Base-by-base conservation (phyloP, 1,140 invertebrate species). In the Drosophila elegans region DNA sequence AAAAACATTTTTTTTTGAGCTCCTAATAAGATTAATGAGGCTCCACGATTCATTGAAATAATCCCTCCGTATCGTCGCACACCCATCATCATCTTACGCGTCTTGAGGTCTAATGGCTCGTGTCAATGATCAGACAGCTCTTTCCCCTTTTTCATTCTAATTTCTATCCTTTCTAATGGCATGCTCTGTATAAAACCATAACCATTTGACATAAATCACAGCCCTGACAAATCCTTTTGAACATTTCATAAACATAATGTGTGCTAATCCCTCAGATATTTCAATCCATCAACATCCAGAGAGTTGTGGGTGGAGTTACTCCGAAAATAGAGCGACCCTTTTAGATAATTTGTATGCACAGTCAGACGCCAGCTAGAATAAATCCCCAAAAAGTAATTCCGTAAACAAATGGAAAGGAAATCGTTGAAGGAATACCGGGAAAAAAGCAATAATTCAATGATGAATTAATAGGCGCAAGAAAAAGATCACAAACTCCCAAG, bases 171-270 rank as follows among this genome's bases (percentile, higher is more conserved):
- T 46, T 49, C 59, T 53, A 68, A 68, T 52, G 39, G 64, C 41
- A n/a, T 48, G 42, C 32, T 54, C 29, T 42, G 48, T 16, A 21
- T 39, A 44, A 42, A 16, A 60, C 72, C 80, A 85, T 74, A 75
- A 88, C 61, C 78, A 88, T 78, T 82, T 71, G 55, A 66, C 64
- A 85, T 88, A 52, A 60, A 80, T 84, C 81, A 80, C 39, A 48
- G 64, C 32, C 39, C 36, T 48, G 57, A 78, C 72, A 83, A 86
- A 86, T 86, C 82, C 82, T 83, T 85, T 76, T 72, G 48, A 88
- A 62, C 51, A 86, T 88, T 88, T 86, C 79, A 88, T 88, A 86
- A 86, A 85, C 74, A 75, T 74, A 71, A 62, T 63, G 66, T 55
- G 56, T 48, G 59, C 80, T 82, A 82, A 81, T 57, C 73, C 73